Evolutionary conservation across 2,113 vertebrate genomes (phyloP).

Genomic region (Myocastor coypus): DNA sequence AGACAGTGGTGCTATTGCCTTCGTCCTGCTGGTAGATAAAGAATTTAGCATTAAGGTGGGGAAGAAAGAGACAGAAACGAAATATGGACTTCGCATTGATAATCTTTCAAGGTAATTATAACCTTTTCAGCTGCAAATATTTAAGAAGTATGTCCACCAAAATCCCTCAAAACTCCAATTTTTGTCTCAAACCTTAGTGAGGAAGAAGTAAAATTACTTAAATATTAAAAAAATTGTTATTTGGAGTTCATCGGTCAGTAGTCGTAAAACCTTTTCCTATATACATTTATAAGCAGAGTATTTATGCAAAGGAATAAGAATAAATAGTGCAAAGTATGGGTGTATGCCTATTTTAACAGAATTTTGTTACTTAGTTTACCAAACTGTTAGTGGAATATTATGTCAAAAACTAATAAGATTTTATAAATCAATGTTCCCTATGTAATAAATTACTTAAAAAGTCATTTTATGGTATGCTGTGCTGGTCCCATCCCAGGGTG

Average conservation of each 20-base stretch:
- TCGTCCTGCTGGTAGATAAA: slow-evolving; percentile 96
- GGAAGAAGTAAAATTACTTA: slow-evolving; percentile 36
- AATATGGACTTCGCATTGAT: slow-evolving; percentile 94
- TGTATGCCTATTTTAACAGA: neutral
- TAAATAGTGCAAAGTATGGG: neutral
- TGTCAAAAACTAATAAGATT: neutral
- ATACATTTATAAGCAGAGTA: neutral
- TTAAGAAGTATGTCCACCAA: slow-evolving; percentile 19
- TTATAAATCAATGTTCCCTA: slow-evolving; percentile 39
- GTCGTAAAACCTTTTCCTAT: neutral
- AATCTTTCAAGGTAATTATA: slow-evolving; percentile 93
- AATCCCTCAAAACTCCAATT: neutral
- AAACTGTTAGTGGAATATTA: neutral
- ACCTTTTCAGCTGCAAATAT: neutral
- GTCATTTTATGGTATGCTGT: too few relatives aligned
- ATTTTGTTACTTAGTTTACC: neutral
- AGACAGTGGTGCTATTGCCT: slow-evolving; percentile 94
- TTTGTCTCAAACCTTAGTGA: slow-evolving; percentile 20
- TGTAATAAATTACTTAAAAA: neutral
- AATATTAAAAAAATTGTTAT: neutral
- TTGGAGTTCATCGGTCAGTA: slow-evolving; percentile 23
- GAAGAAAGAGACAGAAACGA: slow-evolving; percentile 95
- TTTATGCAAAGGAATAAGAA: neutral
- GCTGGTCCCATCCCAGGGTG: too few relatives aligned
- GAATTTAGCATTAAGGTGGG: slow-evolving; percentile 97